Base-by-base conservation (phyloP, 2,888 invertebrate species). In the Ceratothoa steindachneri region DNA sequence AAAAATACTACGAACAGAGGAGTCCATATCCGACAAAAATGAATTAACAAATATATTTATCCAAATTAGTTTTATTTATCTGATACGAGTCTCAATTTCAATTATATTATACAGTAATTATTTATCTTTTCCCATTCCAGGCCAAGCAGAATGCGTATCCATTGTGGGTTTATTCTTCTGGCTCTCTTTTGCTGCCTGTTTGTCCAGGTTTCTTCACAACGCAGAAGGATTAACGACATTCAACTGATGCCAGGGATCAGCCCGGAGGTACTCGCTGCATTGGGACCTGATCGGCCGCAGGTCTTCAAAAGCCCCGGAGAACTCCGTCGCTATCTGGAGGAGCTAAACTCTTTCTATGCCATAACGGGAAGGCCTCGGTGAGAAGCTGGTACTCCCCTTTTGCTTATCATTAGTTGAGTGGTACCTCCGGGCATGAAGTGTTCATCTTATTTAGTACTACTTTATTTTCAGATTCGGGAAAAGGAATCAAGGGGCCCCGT, bases 321-420 rank as follows among this genome's bases (percentile, higher is more conserved):
- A 67, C 83, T 87, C 22, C 82, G 85, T 72, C 82, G 82, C 73
- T 88, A 87, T 81, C 83, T 87, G 24, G 85, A 87, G 77, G 85
- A 85, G 29, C 83, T 88, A 65, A 86, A 85, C 80, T 87, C 87
- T 81, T 87, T 86, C 81, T 87, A 87, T 81, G 85, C 85, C 30
- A 84, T 86, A 60, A 86, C 84, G 4, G 86, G 87, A 29, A 83
- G 87, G 82, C 86, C 87, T 53, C 85, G 88, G 87, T 87, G 82
- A 77, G 80, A 41, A n/a, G 7, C 24, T 7, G 12, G 2, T 65
- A 3, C 7, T 12, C 7, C 51, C 28, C 65, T 65, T n/a, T 27
- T n/a, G 22, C 27, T 27, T 28, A 27, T 28, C 24, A 19, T 53
- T 24, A 22, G 19, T 53, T 24, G 19, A 19, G n/a, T n/a, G n/a